These are phyloP conservation scores for Anas platyrhynchos DNA, from an alignment of 2,113 vertebrate genomes.

Conservation along the genomic window DNA sequence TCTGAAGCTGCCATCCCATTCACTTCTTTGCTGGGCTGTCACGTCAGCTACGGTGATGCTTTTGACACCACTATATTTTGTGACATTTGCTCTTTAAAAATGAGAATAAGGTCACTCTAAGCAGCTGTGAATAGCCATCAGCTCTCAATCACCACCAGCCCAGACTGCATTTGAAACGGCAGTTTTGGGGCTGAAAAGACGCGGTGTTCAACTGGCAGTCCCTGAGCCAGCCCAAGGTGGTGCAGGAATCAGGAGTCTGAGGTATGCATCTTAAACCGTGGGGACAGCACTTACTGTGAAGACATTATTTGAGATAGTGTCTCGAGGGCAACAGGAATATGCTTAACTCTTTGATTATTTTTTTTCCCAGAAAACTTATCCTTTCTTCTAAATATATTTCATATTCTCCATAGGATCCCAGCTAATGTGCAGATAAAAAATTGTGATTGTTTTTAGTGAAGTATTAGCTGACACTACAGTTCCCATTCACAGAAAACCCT, in stretches of 20 bases:
- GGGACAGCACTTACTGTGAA: not conserved
- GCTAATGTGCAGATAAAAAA: not conserved
- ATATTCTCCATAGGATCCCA: not conserved
- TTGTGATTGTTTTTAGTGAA: not conserved
- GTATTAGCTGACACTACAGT: not conserved
- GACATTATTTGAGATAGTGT: not conserved
- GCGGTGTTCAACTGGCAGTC: not conserved
- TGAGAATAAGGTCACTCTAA: not conserved
- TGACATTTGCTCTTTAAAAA: slow-evolving; percentile 22
- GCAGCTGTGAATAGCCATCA: slow-evolving; percentile 16
- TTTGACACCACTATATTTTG: not conserved
- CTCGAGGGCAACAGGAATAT: not conserved
- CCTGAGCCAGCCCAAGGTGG: not conserved
- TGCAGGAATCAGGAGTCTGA: not conserved
- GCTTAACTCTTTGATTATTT: not conserved
- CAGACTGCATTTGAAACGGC: not conserved
- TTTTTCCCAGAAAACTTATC: not conserved
- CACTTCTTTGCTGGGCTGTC: slow-evolving; percentile 24
- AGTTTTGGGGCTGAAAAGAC: not conserved
- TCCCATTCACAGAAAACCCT: not conserved
- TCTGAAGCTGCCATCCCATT: not conserved
- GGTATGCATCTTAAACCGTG: not conserved
- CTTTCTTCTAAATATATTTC: not conserved
- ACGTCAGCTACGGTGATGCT: not conserved
- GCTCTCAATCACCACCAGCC: not conserved